phyloP scores from a whole-genome alignment of 1,140 invertebrate species.

The Bombus sylvicola region DNA sequence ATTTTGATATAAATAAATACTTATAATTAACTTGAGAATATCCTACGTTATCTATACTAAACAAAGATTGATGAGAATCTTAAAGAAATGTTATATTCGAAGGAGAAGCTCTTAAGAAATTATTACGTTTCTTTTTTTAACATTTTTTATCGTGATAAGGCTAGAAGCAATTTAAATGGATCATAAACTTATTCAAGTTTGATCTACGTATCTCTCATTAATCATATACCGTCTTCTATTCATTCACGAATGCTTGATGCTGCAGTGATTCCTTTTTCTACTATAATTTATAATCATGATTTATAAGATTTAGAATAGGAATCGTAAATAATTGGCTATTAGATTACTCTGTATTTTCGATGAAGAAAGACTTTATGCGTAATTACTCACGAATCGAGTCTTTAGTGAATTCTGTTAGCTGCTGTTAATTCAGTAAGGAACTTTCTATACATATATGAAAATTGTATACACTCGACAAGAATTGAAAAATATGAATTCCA shows the following conservation, averaged over 20 bases:
- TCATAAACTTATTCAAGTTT: not conserved
- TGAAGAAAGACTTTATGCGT: not conserved
- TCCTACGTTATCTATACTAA: not conserved
- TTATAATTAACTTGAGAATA: not conserved
- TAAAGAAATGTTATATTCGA: not conserved
- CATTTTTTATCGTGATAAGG: not conserved
- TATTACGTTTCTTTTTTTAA: not conserved
- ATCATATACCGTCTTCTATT: conserved; percentile 4
- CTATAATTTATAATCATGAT: not conserved
- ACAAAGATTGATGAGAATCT: not conserved
- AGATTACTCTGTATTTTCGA: not conserved
- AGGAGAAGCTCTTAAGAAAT: not conserved
- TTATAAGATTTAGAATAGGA: not conserved
- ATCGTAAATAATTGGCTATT: not conserved
- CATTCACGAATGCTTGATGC: not conserved
- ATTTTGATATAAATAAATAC: not conserved
- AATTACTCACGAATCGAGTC: not conserved
- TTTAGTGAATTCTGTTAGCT: not conserved
- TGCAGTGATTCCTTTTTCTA: not conserved
- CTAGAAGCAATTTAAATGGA: not conserved
- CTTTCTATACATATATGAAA: not conserved
- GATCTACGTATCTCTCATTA: not conserved
- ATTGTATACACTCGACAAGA: too few species aligned
- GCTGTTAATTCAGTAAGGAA: not conserved
- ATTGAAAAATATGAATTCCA: not conserved